Evolutionary conservation across 2,888 invertebrate genomes (phyloP), one percentile per base, ranked within the genome.

Genomic region (Saturnia japonica): DNA sequence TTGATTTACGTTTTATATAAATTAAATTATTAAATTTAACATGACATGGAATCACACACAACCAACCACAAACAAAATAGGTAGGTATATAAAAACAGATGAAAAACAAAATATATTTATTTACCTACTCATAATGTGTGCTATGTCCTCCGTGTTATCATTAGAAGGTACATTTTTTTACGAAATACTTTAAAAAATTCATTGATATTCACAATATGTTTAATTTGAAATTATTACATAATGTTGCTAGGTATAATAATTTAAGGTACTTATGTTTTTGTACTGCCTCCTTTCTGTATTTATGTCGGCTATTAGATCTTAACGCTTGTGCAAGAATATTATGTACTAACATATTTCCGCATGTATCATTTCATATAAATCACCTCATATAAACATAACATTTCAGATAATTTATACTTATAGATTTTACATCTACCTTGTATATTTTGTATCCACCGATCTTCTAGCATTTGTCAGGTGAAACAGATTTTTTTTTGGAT

Each of bases 381-480:
- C 92, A 91, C 90, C 91, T 93, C 91, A 89, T 84, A 84, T 83
- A 86, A 86, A 87, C 87, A 90, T 84, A 77, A 87, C 83, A 79
- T 83, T 83, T 90, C 90, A 90, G 85, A 82, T 86, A 84, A 40
- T 64, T n/a, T 85, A 84, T 82, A 83, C 85, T 88, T 91, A 93
- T 91, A 87, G 83, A 89, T 89, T 40, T 91, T 89, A 89, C 78
- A 82, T 91, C 88, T 88, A 85, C 85, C 87, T 81, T 83, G 78
- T 82, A 83, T 80, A 79, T 78, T 77, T 72, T 79, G 72, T 75
- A 74, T 79, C 70, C 69, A 69, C 74, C 75, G 79, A 88, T 93
- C 95, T 95, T 95, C 95, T 93, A 95, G 95, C 95, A 93, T 95
- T 95, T 95, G 95, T 94, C 95, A 95, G 95, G 95, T 84, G 93